Evolutionary conservation across 2,888 invertebrate species (phyloP).

Genomic region (Panopea generosa): DNA sequence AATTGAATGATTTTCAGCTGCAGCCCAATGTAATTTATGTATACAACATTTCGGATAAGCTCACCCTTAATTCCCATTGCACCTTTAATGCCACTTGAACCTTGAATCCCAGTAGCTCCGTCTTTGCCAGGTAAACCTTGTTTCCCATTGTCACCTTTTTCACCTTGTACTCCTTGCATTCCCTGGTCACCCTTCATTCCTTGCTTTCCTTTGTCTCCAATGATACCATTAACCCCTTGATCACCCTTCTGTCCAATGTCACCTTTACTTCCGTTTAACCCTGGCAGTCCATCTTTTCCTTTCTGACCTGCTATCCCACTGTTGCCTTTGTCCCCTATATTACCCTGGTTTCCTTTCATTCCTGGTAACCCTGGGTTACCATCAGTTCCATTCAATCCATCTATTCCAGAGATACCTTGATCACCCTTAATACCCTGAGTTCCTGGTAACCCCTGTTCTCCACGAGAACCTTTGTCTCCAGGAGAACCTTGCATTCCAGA

Average conservation of each 20-base stretch:
- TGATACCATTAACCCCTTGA: slow-evolving; percentile 6
- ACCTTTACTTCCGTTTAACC: slow-evolving; percentile 27
- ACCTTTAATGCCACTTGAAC: no score
- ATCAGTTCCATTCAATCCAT: neutral
- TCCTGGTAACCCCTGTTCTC: no score
- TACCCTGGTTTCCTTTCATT: slow-evolving; percentile 37
- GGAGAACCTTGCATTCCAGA: slow-evolving; percentile 23
- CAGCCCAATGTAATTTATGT: no score
- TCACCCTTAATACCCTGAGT: slow-evolving; percentile 12
- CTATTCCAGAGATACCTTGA: neutral
- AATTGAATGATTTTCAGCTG: no score
- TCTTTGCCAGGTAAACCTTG: slow-evolving; percentile 6
- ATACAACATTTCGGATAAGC: no score
- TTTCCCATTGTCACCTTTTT: no score
- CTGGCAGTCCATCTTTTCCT: slow-evolving; percentile 13
- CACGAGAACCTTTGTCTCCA: slow-evolving; percentile 7
- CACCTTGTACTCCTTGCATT: neutral
- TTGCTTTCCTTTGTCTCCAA: neutral
- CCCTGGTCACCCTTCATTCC: slow-evolving; percentile 1
- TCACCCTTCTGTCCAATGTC: no score
- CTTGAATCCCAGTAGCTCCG: no score
- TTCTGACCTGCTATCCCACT: slow-evolving; percentile 20
- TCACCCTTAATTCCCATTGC: neutral
- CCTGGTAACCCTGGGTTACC: slow-evolving; percentile 35
- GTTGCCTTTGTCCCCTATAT: slow-evolving; percentile 11